Base-by-base conservation (phyloP, 2,797 vertebrate genomes). In the Falco rusticolus region DNA sequence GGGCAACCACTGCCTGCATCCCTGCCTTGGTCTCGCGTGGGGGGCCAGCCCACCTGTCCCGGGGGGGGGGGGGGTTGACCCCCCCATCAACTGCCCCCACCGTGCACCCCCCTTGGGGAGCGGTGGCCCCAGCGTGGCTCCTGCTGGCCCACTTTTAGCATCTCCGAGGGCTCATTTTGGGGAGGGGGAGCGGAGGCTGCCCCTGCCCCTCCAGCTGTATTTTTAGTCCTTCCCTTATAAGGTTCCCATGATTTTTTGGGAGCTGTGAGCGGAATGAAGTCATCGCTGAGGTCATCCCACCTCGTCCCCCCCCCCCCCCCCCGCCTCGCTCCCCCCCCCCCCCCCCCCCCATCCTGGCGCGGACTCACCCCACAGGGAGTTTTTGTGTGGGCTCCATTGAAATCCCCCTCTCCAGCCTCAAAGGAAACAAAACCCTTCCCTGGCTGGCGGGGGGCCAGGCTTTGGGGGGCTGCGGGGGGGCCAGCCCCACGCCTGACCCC, bases 351-450 rank as follows among this genome's bases (percentile, higher is more conserved):
- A 13, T 37, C 69, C 89, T 17, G 25, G 41, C 53, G 9, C 78
- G 34, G 86, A 68, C 74, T 66, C 60, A 57, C 89, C 92, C 94
- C 91, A 66, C 83, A 61, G 84, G 79, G 79, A 72, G 84, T 61
- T 96, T 96, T 97, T 96, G 93, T 96, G 54, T 41, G 84, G 90
- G 39, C 56, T 95, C 80, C 88, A 94, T 92, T 96, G 78, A 96
- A 90, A 63, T 45, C 60, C 75, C 78, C 39, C 57, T 41, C 17
- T 37, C 28, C 50, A 59, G 5, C 82, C 33, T 31, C 25, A 69
- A 14, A 93, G 89, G 95, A 92, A 95, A 95, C 91, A 93, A 96
- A 95, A 81, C 82, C 83, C 82, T 56, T 24, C 65, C 88, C 84
- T 7, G 80, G 37, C 81, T 95, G 96, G 94, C 39, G 2, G 33